Conservation (phyloP, 2,113 vertebrate species). For the Ictidomys tridecemlineatus region DNA sequence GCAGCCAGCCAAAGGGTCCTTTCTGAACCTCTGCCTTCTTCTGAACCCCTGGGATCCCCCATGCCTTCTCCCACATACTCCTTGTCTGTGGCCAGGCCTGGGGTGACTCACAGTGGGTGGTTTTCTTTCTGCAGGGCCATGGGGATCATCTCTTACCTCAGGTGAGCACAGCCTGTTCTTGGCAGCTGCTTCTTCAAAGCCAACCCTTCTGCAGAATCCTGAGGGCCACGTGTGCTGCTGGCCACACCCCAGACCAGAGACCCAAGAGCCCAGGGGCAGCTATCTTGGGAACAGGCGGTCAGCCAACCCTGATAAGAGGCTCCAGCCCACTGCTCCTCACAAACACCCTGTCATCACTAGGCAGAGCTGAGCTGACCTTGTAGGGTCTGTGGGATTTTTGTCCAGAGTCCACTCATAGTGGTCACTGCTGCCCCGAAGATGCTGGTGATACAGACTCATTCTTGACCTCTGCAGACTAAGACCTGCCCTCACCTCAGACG, state of each 20-base stretch:
- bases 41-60: neutral
- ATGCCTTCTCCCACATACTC: neutral
- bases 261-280: neutral
- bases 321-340: neutral
- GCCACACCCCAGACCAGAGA: neutral
- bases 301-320: conserved; percentile 27
- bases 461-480: neutral
- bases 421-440: neutral
- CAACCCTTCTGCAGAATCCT: neutral
- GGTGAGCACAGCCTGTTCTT: conserved; percentile 87
- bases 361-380: neutral
- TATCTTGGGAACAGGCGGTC: conserved; percentile 38
- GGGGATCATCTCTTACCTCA: conserved; percentile 95
- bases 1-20: neutral
- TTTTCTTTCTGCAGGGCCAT: conserved; percentile 91
- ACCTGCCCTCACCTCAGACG: neutral
- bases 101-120: neutral
- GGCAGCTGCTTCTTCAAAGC: no score
- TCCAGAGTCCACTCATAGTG: no score
- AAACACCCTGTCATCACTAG: neutral
- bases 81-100: neutral
- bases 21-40: neutral
- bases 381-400: neutral
- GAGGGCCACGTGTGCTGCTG: neutral
- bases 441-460: neutral